Conservation (phyloP, 1,140 invertebrate species). For the Neodiprion virginianus region DNA sequence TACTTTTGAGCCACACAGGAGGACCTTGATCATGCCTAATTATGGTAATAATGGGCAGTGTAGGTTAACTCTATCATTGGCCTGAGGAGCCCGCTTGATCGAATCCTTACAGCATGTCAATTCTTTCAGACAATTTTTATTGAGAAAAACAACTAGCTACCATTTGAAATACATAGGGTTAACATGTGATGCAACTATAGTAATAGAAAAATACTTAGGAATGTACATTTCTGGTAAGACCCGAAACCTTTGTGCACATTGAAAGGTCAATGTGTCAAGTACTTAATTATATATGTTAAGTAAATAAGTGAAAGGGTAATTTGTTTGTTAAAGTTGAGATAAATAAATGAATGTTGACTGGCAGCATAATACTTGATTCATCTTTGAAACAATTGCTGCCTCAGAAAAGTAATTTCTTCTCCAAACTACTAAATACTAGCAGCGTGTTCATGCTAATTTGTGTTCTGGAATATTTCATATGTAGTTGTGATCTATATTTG, state of each 20-base stretch:
- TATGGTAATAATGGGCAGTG: constrained; percentile 16
- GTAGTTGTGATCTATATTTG: no score
- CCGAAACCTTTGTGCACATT: neutral
- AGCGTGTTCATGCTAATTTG: no score
- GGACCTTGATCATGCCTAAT: constrained; percentile 13
- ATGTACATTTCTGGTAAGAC: neutral
- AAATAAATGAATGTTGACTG: constrained; percentile 26
- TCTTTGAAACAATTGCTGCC: no score
- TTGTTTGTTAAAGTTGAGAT: constrained; percentile 30
- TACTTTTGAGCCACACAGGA: no score
- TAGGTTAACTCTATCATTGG: neutral
- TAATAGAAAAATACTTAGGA: neutral
- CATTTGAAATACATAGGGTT: neutral
- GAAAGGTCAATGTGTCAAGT: neutral
- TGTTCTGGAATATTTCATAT: no score
- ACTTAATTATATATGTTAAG: no score
- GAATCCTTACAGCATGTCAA: neutral
- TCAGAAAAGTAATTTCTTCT: constrained; percentile 31
- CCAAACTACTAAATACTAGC: no score
- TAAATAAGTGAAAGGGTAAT: constrained; percentile 1
- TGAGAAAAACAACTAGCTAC: neutral
- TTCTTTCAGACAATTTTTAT: neutral
- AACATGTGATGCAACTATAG: neutral
- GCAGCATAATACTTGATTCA: no score
- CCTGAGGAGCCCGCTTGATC: constrained; percentile 16